Percentiles rank a stretch among this genome's conserved stretches.
phyloP scores from a whole-genome alignment of 1,140 invertebrate genomes.

The Microplitis mediator region DNA sequence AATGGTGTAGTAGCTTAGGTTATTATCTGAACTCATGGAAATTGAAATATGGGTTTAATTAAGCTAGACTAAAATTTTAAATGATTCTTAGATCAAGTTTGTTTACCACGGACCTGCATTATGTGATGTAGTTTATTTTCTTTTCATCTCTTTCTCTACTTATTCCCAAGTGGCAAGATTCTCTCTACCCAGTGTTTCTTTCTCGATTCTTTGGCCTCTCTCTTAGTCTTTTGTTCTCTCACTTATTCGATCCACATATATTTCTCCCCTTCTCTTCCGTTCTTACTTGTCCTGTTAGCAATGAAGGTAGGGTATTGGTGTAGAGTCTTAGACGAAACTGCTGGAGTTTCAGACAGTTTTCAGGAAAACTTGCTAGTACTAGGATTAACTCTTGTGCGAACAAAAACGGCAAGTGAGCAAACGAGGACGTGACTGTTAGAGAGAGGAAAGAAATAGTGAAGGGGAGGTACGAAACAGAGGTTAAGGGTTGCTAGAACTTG shows the following conservation, averaged over 20 bases:
- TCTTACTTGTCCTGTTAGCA: neutral
- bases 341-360: conserved; percentile 40
- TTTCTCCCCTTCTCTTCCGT: neutral
- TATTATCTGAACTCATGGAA: conserved; percentile 23
- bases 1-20: neutral
- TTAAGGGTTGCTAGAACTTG: conserved; percentile 27
- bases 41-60: conserved; percentile 53
- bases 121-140: conserved; percentile 46
- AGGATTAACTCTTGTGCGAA: conserved; percentile 45
- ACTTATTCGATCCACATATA: conserved; percentile 2
- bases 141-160: conserved; percentile 34
- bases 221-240: neutral
- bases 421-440: conserved; percentile 8
- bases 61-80: conserved; percentile 33
- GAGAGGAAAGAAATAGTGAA: neutral
- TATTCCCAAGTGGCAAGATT: conserved; percentile 26
- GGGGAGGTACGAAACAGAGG: neutral
- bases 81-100: conserved; percentile 1
- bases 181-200: neutral
- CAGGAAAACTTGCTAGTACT: conserved; percentile 39
- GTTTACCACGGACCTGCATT: conserved; percentile 34
- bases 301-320: neutral
- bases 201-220: neutral
- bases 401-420: conserved; percentile 39
- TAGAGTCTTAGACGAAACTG: conserved; percentile 16